Evolutionary conservation across 2,113 vertebrate species (phyloP), one percentile per base, ranked within the genome.

Genomic region (Melanocharis versteri): DNA sequence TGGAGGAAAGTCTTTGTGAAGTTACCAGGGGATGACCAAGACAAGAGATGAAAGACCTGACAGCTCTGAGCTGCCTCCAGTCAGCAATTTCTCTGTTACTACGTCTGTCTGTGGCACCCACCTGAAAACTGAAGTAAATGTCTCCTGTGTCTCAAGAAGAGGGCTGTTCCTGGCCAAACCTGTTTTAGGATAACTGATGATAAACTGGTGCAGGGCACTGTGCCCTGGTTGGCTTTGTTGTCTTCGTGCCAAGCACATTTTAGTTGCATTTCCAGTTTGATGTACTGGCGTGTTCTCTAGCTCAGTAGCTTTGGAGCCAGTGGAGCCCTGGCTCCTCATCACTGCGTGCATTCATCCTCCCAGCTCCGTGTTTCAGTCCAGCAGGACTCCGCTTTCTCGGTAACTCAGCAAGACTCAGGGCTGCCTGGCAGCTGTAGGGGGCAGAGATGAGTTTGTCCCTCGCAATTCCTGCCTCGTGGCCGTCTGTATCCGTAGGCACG

Each of bases 251-350:
- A n/a, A 72, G 27, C 19, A 44, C 18, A 2, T n/a, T 83, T 57
- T 27, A 73, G 30, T 58, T 90, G 54, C 81, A 7, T 77, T 92
- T 86, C 24, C 48, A 53, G 13, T 78, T 61, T 45, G 54, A 31
- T 50, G 11, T 35, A 47, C 39, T 56, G 87, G 16, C 4, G 15
- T 50, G 0, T 54, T 73, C 42, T 39, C 45, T 39, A 11, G 56
- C 17, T 68, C 40, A 19, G 37, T 33, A 39, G 21, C 5, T 2
- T 1, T 65, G 71, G 50, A 73, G 42, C 7, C 0, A 0, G 0
- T 28, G 57, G 45, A 64, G 22, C 21, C 17, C 53, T 35, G 33
- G 21, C 37, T 80, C 31, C 58, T 61, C 1, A 0, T 15, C 14
- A 4, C 54, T 35, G 18, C 7, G 12, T 15, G 2, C 8, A 2